Percentiles rank a stretch among this genome's conserved stretches.
phyloP scores from a whole-genome alignment of 2,888 invertebrate species.

The Lithophane socia region DNA sequence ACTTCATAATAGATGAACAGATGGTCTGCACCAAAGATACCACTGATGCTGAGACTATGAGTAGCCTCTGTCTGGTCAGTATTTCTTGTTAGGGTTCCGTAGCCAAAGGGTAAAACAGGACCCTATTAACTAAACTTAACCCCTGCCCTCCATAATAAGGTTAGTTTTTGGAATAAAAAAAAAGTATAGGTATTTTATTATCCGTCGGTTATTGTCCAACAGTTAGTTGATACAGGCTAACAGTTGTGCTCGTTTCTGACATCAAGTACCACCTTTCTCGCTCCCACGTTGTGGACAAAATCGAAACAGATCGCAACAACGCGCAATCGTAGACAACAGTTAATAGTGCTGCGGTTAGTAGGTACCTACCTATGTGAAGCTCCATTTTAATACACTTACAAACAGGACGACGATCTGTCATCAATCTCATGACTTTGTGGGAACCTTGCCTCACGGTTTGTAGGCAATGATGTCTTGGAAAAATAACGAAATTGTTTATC shows the following conservation, averaged over 20 bases:
- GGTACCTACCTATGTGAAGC: background rate
- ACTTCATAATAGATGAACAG: conserved; percentile 79
- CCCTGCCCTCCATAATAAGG: no score
- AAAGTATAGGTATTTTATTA: background rate
- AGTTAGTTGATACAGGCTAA: no score
- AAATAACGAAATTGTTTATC: background rate
- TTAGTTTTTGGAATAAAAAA: no score
- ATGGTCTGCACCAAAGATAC: conserved; percentile 83
- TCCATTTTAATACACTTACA: background rate
- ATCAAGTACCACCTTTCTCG: background rate
- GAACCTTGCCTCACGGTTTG: background rate
- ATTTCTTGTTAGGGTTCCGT: background rate
- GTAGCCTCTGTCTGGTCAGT: conserved; percentile 74
- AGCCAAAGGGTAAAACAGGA: no score
- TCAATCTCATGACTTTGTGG: background rate
- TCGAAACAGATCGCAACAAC: background rate
- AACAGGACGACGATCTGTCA: background rate
- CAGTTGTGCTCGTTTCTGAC: background rate
- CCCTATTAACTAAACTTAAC: no score
- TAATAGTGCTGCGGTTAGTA: no score
- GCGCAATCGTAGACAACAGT: background rate
- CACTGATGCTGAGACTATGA: conserved; percentile 71
- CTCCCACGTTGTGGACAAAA: background rate
- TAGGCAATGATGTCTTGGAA: background rate
- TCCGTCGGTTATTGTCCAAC: background rate